phyloP scores from a whole-genome alignment of 1,140 invertebrate species.

The Pteromalus puparum region DNA sequence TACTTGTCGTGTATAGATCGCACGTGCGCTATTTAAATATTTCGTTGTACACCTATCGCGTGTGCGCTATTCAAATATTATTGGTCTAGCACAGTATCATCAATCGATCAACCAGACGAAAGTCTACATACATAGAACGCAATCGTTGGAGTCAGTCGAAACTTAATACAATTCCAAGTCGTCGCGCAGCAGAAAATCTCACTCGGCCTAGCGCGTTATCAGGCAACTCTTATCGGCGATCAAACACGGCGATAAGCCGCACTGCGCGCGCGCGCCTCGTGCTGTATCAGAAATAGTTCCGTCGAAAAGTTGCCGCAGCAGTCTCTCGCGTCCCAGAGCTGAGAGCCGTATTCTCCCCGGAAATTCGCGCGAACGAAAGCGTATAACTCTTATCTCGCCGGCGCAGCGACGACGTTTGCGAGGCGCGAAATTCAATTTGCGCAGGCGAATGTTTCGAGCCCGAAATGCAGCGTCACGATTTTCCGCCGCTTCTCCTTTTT shows the following conservation, averaged over 20 bases:
- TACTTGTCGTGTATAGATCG: background rate
- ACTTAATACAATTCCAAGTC: background rate
- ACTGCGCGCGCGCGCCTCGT: background rate
- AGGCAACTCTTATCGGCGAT: conserved; percentile 30
- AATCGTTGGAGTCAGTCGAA: background rate
- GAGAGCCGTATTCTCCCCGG: background rate
- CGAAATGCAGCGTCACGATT: conserved; percentile 37
- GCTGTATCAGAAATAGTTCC: conserved; percentile 30
- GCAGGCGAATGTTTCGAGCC: conserved; percentile 33
- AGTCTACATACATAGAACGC: background rate
- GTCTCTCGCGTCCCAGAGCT: background rate
- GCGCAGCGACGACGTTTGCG: background rate
- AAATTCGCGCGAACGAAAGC: conserved; percentile 10
- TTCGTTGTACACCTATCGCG: background rate
- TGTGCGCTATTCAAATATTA: too few species aligned
- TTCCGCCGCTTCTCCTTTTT: background rate
- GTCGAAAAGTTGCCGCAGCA: background rate
- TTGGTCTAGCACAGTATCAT: background rate
- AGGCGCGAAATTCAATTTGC: conserved; percentile 44
- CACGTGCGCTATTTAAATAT: background rate
- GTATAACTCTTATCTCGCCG: conserved; percentile 36
- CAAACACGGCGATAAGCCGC: conserved; percentile 33
- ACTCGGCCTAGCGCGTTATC: background rate
- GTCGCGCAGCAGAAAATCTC: background rate
- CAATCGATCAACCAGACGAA: too few species aligned